phyloP scores from a whole-genome alignment of 2,888 invertebrate genomes.

The Chrysina gloriosa region DNA sequence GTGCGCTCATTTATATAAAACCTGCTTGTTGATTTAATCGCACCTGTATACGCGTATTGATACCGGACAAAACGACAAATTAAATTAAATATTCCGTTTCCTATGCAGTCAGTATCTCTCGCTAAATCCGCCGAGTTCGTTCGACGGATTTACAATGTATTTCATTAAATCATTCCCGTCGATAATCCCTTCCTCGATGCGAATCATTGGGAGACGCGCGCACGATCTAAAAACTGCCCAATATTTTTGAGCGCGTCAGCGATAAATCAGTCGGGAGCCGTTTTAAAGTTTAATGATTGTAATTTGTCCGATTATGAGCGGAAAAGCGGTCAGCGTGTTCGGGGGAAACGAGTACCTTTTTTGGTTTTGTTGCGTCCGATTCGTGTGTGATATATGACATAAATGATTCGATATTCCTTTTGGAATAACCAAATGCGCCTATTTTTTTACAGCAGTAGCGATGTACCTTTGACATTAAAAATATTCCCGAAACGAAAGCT shows the following conservation, averaged over 20 bases:
- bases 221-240: slow-evolving; percentile 30
- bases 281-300: slow-evolving; percentile 42
- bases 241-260: slow-evolving; percentile 28
- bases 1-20: too few species aligned
- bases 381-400: slow-evolving; percentile 4
- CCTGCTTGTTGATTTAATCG: too few species aligned
- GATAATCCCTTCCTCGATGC: slow-evolving; percentile 1
- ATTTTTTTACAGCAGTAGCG: too few species aligned
- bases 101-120: too few species aligned
- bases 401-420: too few species aligned
- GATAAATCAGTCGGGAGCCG: slow-evolving; percentile 33
- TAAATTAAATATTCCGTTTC: too few species aligned
- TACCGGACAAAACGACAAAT: too few species aligned
- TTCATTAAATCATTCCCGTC: neutral
- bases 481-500: too few species aligned
- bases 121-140: neutral
- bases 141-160: neutral
- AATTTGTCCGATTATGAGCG: slow-evolving; percentile 42
- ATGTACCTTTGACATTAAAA: too few species aligned
- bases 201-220: slow-evolving; percentile 7
- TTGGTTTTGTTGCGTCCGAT: slow-evolving; percentile 14
- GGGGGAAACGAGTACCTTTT: neutral
- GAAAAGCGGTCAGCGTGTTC: neutral
- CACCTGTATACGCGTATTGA: too few species aligned
- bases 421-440: too few species aligned